Percentiles rank a stretch among this genome's conserved stretches.
Evolutionary conservation across 2,888 invertebrate genomes (phyloP).

Genomic region (Hydraecia micacea): DNA sequence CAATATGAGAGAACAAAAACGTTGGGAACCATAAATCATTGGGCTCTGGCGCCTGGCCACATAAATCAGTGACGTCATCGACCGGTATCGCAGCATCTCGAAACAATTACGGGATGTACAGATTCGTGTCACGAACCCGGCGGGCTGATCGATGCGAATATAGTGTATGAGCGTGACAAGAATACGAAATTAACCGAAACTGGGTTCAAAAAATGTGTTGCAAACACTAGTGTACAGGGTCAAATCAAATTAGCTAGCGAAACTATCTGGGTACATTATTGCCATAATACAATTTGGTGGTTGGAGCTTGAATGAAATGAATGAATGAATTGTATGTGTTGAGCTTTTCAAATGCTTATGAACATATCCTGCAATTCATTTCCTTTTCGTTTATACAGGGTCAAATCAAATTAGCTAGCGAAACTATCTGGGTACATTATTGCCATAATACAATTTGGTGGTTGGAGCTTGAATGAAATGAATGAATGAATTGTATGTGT

Average conservation of each 20-base stretch:
- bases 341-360: too few relatives aligned
- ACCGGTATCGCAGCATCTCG: slow-evolving; percentile 56
- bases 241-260: not conserved
- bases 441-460: too few relatives aligned
- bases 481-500: too few relatives aligned
- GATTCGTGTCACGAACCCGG: slow-evolving; percentile 60
- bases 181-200: slow-evolving; percentile 34
- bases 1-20: slow-evolving; percentile 59
- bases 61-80: slow-evolving; percentile 66
- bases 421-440: too few relatives aligned
- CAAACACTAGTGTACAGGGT: not conserved
- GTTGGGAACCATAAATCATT: slow-evolving; percentile 58
- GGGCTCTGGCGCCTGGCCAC: slow-evolving; percentile 51
- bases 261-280: not conserved
- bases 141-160: slow-evolving; percentile 63
- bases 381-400: too few relatives aligned
- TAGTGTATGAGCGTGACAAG: slow-evolving; percentile 50
- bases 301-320: too few relatives aligned
- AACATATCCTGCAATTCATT: too few relatives aligned
- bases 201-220: not conserved
- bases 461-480: too few relatives aligned
- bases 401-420: not conserved
- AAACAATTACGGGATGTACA: slow-evolving; percentile 63
- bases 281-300: too few relatives aligned
- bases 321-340: too few relatives aligned